phyloP scores from a whole-genome alignment of 2,888 invertebrate species.

The Nemapogon koenigi region DNA sequence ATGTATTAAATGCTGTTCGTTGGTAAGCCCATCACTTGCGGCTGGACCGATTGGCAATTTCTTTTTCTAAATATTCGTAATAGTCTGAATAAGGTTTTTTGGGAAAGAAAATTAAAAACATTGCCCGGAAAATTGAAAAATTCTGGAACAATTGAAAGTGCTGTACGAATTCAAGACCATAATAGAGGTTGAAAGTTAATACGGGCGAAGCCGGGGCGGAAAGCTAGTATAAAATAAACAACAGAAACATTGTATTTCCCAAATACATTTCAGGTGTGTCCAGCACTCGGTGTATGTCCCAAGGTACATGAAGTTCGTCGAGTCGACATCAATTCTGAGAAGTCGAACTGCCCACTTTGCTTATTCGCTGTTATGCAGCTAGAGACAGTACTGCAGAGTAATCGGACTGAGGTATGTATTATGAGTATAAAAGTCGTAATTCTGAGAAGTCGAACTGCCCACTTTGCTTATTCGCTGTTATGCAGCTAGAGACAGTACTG shows the following conservation, averaged over 20 bases:
- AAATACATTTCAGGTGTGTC: conserved; percentile 65
- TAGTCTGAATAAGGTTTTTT: no score
- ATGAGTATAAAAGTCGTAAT: no score
- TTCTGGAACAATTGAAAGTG: no score
- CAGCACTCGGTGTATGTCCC: conserved; percentile 74
- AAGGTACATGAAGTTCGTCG: conserved; percentile 50
- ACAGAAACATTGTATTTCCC: background rate
- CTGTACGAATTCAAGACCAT: no score
- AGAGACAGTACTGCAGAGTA: conserved; percentile 73
- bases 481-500: conserved; percentile 75
- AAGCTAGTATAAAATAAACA: no score
- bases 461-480: conserved; percentile 82
- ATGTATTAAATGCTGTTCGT: no score
- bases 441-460: conserved; percentile 75
- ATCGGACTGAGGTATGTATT: conserved; percentile 74
- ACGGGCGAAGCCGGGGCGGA: no score
- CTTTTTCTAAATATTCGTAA: background rate
- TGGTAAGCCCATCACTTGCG: no score
- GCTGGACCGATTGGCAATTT: background rate
- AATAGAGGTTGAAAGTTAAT: no score
- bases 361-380: conserved; percentile 81
- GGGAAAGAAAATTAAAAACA: no score
- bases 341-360: conserved; percentile 83
- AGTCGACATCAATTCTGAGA: conserved; percentile 59
- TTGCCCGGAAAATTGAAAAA: no score